A percentile compares a stretch with the other conserved stretches of the same genome.
Evolutionary conservation across 2,797 vertebrate species (phyloP).

Genomic region (Acrocephalus scirpaceus): DNA sequence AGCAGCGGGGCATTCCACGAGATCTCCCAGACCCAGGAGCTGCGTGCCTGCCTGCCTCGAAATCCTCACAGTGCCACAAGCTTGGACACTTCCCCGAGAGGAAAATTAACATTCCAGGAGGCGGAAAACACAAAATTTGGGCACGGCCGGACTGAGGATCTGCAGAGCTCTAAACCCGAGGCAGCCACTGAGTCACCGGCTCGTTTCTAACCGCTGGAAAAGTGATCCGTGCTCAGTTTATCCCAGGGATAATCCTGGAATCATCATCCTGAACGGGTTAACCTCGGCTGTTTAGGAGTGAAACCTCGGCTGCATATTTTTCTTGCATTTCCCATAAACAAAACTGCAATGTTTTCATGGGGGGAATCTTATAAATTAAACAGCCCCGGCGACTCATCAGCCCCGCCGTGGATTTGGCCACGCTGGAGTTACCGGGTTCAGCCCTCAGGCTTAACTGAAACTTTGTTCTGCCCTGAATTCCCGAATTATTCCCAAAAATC

Average conservation of each 20-base stretch:
- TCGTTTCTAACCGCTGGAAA: background rate
- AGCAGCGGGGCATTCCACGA: background rate
- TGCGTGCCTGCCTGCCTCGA: background rate
- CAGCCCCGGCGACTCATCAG: constrained; percentile 4
- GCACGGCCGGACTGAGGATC: background rate
- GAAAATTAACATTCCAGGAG: background rate
- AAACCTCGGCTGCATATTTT: background rate
- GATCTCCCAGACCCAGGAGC: background rate
- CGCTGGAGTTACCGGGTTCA: background rate
- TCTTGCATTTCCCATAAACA: constrained; percentile 20
- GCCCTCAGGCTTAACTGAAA: background rate
- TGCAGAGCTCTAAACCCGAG: background rate
- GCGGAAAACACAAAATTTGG: background rate
- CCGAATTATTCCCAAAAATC: background rate
- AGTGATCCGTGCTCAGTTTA: background rate
- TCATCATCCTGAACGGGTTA: background rate
- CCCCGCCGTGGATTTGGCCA: background rate
- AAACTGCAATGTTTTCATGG: background rate
- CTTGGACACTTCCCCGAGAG: fast-evolving
- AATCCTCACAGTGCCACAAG: background rate
- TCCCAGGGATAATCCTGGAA: background rate
- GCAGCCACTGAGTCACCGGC: background rate
- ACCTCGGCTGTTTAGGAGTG: background rate
- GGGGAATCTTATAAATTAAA: constrained; percentile 2
- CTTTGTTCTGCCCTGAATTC: background rate